Percentiles rank a stretch among this genome's conserved stretches.
phyloP scores from a whole-genome alignment of 2,797 vertebrate genomes.

The Acipenser oxyrinchus region DNA sequence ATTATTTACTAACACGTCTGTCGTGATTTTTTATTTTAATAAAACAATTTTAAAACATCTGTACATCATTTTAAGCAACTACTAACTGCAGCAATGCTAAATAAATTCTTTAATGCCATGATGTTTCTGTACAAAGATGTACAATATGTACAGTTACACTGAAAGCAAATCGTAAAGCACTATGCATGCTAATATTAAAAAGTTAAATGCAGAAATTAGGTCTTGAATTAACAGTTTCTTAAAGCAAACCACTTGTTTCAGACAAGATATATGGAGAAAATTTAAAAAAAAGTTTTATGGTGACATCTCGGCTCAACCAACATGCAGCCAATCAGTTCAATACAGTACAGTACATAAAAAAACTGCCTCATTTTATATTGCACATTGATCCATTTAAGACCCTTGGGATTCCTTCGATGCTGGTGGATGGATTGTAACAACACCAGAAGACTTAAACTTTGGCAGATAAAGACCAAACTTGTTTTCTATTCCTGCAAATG shows the following conservation, averaged over 20 bases:
- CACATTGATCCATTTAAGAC: constrained; percentile 32
- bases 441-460: constrained; percentile 69
- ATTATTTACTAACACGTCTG: constrained; percentile 55
- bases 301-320: constrained; percentile 44
- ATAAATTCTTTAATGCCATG: constrained; percentile 47
- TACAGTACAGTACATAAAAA: constrained; percentile 26
- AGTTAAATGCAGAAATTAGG: constrained; percentile 52
- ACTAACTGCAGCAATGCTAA: constrained; percentile 54
- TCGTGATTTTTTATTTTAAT: constrained; percentile 64
- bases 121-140: constrained; percentile 84
- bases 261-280: constrained; percentile 33
- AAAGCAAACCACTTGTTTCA: background rate
- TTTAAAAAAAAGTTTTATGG: background rate
- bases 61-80: constrained; percentile 71
- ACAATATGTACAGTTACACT: constrained; percentile 83
- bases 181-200: constrained; percentile 66
- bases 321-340: constrained; percentile 51
- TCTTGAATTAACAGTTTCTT: constrained; percentile 38
- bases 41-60: constrained; percentile 80
- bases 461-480: constrained; percentile 92
- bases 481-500: constrained; percentile 90
- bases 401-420: constrained; percentile 39
- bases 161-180: constrained; percentile 58
- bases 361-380: background rate
- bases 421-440: constrained; percentile 47